These are phyloP conservation scores for Bombus confusus DNA, from an alignment of 1,140 invertebrate genomes.

Conservation along the genomic window DNA sequence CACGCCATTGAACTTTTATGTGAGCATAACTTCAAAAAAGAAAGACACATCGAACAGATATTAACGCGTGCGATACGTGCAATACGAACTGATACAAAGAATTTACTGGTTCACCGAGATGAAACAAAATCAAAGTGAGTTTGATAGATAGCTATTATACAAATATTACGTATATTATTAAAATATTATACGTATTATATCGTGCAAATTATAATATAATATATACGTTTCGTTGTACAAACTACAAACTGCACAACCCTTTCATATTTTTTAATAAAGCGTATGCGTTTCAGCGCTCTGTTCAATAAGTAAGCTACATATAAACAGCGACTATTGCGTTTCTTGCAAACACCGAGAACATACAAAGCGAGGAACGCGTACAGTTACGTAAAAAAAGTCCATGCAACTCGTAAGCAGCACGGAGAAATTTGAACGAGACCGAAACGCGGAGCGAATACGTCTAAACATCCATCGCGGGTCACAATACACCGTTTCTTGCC, in stretches of 20 bases:
- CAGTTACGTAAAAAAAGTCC: not conserved
- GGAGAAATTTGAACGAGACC: not conserved
- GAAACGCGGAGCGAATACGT: not conserved
- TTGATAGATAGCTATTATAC: not conserved
- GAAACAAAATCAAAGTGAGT: not conserved
- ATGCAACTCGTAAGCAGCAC: not conserved
- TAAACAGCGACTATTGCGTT: constrained; percentile 1
- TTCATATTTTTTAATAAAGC: not conserved
- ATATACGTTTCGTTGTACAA: not conserved
- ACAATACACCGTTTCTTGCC: not conserved
- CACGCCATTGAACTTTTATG: not conserved
- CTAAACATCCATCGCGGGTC: not conserved
- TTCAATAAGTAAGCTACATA: not conserved
- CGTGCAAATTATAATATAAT: too few species aligned
- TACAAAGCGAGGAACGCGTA: not conserved
- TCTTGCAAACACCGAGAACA: not conserved
- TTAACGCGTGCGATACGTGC: not conserved
- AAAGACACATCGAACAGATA: not conserved
- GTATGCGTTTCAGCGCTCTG: too few species aligned
- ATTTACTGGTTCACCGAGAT: not conserved
- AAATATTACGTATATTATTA: too few species aligned
- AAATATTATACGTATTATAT: too few species aligned
- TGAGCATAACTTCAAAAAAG: not conserved
- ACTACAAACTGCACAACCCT: too few species aligned
- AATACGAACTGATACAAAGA: not conserved